A percentile compares a stretch with the other conserved stretches of the same genome.
Evolutionary conservation across 2,888 invertebrate species (phyloP).

Genomic region (Epirrhoe tristata): DNA sequence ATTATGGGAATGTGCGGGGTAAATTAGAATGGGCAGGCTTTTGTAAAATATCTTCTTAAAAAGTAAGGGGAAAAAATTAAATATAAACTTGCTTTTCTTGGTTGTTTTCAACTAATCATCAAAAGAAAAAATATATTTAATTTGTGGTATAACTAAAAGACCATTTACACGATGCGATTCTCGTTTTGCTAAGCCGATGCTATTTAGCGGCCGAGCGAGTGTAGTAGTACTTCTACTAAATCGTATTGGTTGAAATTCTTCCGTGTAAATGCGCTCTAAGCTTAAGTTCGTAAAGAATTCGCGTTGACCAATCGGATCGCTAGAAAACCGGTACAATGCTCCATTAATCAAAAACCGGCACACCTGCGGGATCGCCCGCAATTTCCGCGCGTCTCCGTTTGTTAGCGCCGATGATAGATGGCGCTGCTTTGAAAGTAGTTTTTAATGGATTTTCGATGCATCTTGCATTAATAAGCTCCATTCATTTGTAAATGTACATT

Average conservation of each 20-base stretch:
- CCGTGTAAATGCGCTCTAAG: too few species aligned
- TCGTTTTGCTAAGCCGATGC: too few species aligned
- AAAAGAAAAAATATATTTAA: too few species aligned
- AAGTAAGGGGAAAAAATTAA: too few species aligned
- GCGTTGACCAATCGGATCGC: conserved; percentile 5
- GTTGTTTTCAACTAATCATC: too few species aligned
- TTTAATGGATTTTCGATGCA: conserved; percentile 23
- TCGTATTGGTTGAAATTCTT: background rate
- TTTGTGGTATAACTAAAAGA: too few species aligned
- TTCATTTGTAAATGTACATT: background rate
- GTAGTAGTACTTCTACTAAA: too few species aligned
- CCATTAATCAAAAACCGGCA: conserved; percentile 24
- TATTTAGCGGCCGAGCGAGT: too few species aligned
- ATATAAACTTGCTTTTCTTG: too few species aligned
- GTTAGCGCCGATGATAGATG: conserved; percentile 29
- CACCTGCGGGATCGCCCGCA: conserved; percentile 15
- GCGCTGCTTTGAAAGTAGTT: conserved; percentile 16
- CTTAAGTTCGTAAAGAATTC: background rate
- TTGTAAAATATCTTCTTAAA: background rate
- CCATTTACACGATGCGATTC: too few species aligned
- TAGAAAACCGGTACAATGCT: conserved; percentile 11
- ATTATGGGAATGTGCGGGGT: conserved; percentile 18
- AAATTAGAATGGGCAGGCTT: conserved; percentile 7
- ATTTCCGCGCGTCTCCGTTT: conserved; percentile 26
- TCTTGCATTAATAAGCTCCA: background rate